Evolutionary conservation across 2,797 vertebrate genomes (phyloP).

Genomic region (Agapornis canus): DNA sequence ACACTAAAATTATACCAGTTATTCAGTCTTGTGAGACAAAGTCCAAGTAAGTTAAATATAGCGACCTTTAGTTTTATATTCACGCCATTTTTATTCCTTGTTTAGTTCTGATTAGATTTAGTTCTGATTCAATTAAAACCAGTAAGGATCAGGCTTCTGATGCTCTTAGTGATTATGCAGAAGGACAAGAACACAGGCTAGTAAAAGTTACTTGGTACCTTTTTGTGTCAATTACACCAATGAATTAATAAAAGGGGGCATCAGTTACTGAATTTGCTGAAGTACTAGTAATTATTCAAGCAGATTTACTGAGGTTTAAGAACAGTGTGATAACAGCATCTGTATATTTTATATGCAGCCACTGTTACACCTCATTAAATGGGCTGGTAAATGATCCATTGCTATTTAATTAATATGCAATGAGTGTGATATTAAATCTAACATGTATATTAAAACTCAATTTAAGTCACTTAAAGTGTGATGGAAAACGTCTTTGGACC

Average conservation of each 20-base stretch:
- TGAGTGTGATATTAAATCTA: conserved; percentile 74
- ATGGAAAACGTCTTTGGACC: conserved; percentile 65
- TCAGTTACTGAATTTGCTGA: conserved; percentile 53
- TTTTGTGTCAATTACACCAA: conserved; percentile 20
- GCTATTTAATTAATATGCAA: conserved; percentile 77
- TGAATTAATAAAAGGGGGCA: conserved; percentile 27
- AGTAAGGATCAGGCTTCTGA: background rate
- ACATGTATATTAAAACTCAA: conserved; percentile 75
- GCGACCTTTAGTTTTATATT: background rate
- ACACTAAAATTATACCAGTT: background rate
- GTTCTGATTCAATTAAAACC: background rate
- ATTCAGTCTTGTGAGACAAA: background rate
- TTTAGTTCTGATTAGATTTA: background rate
- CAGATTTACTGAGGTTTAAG: conserved; percentile 76
- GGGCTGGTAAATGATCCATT: conserved; percentile 74
- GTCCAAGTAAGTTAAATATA: background rate
- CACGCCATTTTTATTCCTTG: background rate
- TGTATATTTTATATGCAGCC: conserved; percentile 71
- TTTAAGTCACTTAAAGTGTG: conserved; percentile 69
- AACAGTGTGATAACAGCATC: conserved; percentile 64
- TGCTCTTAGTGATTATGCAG: background rate
- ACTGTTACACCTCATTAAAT: conserved; percentile 75
- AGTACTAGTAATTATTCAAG: conserved; percentile 73
- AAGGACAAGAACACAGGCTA: background rate
- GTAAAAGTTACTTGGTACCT: conserved; percentile 7